Conservation (phyloP, 2,888 invertebrate genomes). For the Mythimna pallens region DNA sequence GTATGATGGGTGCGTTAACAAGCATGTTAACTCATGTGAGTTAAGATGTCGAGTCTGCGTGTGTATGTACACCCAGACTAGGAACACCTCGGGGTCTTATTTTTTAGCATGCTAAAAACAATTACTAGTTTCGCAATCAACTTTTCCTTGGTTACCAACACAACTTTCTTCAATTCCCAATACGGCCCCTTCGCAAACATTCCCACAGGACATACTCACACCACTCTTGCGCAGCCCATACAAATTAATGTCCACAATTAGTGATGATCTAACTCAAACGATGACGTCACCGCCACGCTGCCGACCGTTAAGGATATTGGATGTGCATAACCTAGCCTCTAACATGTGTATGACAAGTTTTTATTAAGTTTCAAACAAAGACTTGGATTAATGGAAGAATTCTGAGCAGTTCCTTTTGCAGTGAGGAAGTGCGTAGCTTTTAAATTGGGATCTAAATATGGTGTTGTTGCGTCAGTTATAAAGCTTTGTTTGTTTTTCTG, state of each 20-base stretch:
- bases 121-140: neutral
- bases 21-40: too few species aligned
- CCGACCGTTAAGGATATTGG: conserved; percentile 54
- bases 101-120: too few species aligned
- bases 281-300: conserved; percentile 57
- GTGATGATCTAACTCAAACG: conserved; percentile 71
- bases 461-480: conserved; percentile 39
- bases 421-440: conserved; percentile 36
- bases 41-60: too few species aligned
- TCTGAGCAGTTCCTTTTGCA: conserved; percentile 33
- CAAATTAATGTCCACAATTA: conserved; percentile 65
- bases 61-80: too few species aligned
- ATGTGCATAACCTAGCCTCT: conserved; percentile 36
- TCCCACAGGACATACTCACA: conserved; percentile 32
- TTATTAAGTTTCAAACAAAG: conserved; percentile 41
- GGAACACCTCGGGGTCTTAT: too few species aligned
- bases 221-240: conserved; percentile 54
- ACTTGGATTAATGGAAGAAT: conserved; percentile 26
- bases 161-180: conserved; percentile 24
- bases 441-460: conserved; percentile 39
- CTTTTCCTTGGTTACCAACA: neutral
- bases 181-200: conserved; percentile 20
- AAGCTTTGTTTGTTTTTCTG: conserved; percentile 33
- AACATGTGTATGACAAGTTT: conserved; percentile 45
- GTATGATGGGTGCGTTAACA: too few species aligned